phyloP scores from a whole-genome alignment of 1,140 invertebrate genomes.

The Plectrocnemia conspersa region DNA sequence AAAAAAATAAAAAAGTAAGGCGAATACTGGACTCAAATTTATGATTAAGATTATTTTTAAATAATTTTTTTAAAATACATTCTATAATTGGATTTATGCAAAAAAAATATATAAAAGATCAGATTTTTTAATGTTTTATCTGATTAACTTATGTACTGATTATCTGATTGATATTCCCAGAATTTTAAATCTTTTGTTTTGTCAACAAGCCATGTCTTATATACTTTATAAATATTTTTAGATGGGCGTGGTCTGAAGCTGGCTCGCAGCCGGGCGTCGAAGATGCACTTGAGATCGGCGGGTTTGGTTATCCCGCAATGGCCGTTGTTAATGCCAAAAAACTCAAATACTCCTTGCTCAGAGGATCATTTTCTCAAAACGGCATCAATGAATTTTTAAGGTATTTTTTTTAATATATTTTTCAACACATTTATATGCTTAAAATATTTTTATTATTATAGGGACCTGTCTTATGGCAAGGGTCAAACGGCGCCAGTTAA shows the following conservation, averaged over 20 bases:
- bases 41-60: no score
- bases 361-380: constrained; percentile 89
- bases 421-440: background rate
- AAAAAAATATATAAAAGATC: no score
- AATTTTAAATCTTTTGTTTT: no score
- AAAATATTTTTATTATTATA: constrained; percentile 42
- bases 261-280: constrained; percentile 80
- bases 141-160: no score
- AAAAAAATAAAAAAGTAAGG: no score
- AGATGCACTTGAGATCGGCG: constrained; percentile 87
- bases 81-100: no score
- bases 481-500: constrained; percentile 87
- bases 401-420: constrained; percentile 40
- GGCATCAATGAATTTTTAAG: constrained; percentile 93
- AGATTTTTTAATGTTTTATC: no score
- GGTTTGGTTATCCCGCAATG: constrained; percentile 89
- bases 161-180: no score
- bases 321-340: constrained; percentile 95
- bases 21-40: no score
- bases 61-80: no score
- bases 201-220: no score
- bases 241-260: constrained; percentile 95
- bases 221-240: constrained; percentile 48
- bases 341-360: constrained; percentile 91
- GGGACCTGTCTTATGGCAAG: constrained; percentile 91